phyloP scores from a whole-genome alignment of 2,888 invertebrate species.

The Lymantria monacha region DNA sequence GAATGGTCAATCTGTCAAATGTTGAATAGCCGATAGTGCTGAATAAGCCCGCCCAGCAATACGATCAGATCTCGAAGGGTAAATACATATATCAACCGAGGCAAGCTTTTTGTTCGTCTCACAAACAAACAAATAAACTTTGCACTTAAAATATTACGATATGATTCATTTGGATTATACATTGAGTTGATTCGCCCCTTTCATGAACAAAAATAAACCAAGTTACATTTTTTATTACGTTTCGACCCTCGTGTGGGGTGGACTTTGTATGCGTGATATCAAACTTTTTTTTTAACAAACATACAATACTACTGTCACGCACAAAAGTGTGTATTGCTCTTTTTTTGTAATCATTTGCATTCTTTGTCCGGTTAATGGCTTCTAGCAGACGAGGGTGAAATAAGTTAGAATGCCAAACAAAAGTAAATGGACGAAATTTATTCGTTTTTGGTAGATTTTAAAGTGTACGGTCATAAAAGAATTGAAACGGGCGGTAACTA shows the following conservation, averaged over 20 bases:
- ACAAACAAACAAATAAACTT: slow-evolving; percentile 8
- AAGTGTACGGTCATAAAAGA: not conserved
- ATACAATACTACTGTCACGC: slow-evolving; percentile 24
- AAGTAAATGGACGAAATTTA: slow-evolving; percentile 10
- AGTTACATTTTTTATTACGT: slow-evolving; percentile 28
- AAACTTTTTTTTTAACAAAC: slow-evolving; percentile 30
- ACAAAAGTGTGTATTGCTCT: slow-evolving; percentile 32
- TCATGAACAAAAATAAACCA: slow-evolving; percentile 20
- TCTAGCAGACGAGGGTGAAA: slow-evolving; percentile 15
- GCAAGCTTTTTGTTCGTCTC: slow-evolving; percentile 6
- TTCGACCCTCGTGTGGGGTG: slow-evolving; percentile 32
- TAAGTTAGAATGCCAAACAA: slow-evolving; percentile 11
- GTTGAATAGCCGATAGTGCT: slow-evolving; percentile 1
- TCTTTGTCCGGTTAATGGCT: slow-evolving; percentile 12
- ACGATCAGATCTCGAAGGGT: slow-evolving; percentile 2
- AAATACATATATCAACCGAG: slow-evolving; percentile 3
- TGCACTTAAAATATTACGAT: slow-evolving; percentile 10
- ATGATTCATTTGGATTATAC: slow-evolving; percentile 10
- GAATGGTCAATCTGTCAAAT: slow-evolving; percentile 13
- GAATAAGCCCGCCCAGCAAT: slow-evolving; percentile 3
- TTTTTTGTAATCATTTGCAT: slow-evolving; percentile 28
- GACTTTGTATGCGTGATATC: slow-evolving; percentile 25
- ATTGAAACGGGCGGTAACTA: no score
- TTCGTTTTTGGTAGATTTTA: not conserved
- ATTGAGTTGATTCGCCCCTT: slow-evolving; percentile 22